Evolutionary conservation across 2,797 vertebrate species (phyloP).

Genomic region (Morus bassanus): DNA sequence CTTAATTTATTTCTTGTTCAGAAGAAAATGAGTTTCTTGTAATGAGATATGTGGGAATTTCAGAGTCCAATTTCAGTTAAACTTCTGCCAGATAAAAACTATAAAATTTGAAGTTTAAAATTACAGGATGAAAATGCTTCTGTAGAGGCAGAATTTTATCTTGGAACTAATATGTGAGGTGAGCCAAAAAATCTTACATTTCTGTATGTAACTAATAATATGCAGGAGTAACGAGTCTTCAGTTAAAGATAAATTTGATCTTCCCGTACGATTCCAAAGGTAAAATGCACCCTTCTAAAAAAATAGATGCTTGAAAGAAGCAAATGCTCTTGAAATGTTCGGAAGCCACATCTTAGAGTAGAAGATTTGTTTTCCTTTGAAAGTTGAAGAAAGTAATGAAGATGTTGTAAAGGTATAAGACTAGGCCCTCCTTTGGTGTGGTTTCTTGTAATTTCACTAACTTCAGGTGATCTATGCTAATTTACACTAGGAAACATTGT

Average conservation of each 20-base stretch:
- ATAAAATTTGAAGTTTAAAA: background rate
- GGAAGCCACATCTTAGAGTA: background rate
- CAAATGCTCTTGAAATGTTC: background rate
- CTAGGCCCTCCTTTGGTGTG: background rate
- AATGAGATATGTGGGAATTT: conserved; percentile 3
- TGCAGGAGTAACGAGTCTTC: background rate
- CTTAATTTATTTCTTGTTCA: conserved; percentile 11
- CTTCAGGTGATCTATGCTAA: background rate
- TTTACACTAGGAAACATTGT: background rate
- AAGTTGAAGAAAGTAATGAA: background rate
- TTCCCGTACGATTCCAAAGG: background rate
- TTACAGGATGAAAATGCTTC: background rate
- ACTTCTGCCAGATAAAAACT: background rate
- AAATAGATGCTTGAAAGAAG: background rate
- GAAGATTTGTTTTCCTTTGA: background rate
- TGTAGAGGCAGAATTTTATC: background rate
- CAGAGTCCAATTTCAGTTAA: background rate
- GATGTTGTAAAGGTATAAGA: background rate
- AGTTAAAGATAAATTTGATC: background rate
- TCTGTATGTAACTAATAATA: background rate
- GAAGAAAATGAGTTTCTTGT: background rate
- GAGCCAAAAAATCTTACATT: background rate
- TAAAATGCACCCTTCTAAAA: background rate
- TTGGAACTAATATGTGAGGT: background rate
- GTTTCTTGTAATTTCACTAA: background rate